Evolutionary conservation across 2,888 invertebrate species (phyloP).

Genomic region (Lutraria lutraria): DNA sequence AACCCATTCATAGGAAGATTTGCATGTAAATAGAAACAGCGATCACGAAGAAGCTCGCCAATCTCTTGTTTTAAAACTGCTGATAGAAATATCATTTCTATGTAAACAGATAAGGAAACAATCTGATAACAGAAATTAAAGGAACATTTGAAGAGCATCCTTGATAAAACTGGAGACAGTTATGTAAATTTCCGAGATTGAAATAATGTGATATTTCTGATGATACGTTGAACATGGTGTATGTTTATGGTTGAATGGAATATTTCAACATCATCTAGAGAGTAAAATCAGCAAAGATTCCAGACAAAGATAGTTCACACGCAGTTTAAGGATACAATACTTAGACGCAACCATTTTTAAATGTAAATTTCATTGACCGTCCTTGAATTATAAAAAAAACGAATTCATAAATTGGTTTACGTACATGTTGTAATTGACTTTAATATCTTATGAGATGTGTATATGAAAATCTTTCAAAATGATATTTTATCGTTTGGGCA

Average conservation of each 20-base stretch:
- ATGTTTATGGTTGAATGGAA: conserved; percentile 1
- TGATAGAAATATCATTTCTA: conserved; percentile 24
- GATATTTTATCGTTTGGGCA: too few species aligned
- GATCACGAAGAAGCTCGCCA: not conserved
- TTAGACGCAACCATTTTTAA: too few species aligned
- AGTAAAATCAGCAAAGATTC: not conserved
- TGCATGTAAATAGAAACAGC: conserved; percentile 16
- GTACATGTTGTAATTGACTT: too few species aligned
- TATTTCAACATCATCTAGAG: not conserved
- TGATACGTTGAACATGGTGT: not conserved
- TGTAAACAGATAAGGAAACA: not conserved
- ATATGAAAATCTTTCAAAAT: too few species aligned
- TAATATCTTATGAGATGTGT: too few species aligned
- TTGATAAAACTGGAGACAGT: conserved; percentile 3
- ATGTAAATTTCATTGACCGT: too few species aligned
- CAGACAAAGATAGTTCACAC: too few species aligned
- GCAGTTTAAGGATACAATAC: too few species aligned
- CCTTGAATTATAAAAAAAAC: too few species aligned
- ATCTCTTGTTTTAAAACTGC: conserved; percentile 25
- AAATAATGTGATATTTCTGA: conserved; percentile 12
- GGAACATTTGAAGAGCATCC: not conserved
- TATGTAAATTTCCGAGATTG: conserved; percentile 11
- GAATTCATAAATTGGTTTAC: too few species aligned
- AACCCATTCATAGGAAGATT: conserved; percentile 1
- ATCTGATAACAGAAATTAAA: conserved; percentile 5